Conservation (phyloP, 1,140 invertebrate species). For the Drosophila nikananu region DNA sequence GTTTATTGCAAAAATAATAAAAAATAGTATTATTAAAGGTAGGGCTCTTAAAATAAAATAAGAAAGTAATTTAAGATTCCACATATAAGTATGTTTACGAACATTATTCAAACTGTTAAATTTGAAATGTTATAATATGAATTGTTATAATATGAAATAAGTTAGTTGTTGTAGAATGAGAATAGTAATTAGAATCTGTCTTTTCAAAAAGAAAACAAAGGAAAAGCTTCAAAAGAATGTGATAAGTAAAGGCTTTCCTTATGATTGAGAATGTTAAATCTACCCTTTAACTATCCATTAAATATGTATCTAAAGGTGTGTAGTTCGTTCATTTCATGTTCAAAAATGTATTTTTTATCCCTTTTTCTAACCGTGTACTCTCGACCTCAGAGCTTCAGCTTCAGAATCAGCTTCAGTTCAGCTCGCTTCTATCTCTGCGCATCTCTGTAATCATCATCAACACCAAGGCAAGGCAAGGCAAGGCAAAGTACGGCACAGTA, state of each 20-base stretch:
- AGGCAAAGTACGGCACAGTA: slow-evolving; percentile 17
- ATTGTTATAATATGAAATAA: too few relatives aligned
- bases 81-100: not conserved
- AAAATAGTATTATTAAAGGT: too few relatives aligned
- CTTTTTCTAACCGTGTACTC: slow-evolving; percentile 14
- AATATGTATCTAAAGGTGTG: not conserved
- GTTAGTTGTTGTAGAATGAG: too few relatives aligned
- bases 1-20: too few relatives aligned
- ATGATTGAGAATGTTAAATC: not conserved
- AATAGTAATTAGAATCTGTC: not conserved
- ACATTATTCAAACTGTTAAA: not conserved
- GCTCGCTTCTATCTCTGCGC: slow-evolving; percentile 75
- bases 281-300: too few relatives aligned
- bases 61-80: too few relatives aligned
- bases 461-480: slow-evolving; percentile 71
- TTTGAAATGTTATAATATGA: not conserved
- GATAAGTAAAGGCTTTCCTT: not conserved
- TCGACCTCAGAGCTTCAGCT: slow-evolving; percentile 27
- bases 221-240: not conserved
- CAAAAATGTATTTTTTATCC: too few relatives aligned
- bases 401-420: slow-evolving; percentile 49
- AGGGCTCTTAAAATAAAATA: too few relatives aligned
- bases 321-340: not conserved
- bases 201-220: not conserved
- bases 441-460: slow-evolving; percentile 83